Base-by-base conservation (phyloP, 2,113 vertebrate genomes). In the Oncorhynchus nerka region DNA sequence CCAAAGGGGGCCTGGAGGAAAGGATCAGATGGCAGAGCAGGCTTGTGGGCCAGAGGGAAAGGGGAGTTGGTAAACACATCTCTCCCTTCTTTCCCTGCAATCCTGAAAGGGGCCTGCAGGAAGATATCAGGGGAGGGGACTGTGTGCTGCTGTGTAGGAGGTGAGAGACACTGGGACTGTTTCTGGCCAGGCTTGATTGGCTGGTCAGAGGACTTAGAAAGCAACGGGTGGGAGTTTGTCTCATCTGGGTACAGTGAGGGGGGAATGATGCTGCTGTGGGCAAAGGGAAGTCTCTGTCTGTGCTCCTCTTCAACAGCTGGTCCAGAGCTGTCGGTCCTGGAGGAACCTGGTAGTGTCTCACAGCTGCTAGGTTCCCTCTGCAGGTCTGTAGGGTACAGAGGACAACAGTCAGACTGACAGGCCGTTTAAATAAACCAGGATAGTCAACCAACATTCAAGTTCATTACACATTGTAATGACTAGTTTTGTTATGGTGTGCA, bases 1-100 rank as follows among this genome's bases (percentile, higher is more conserved):
- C 93, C 93, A 84, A 98, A 97, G 0, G 97, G 97, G 0, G 96
- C 96, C 89, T 92, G 92, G 49, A 96, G 94, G 78, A 99, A 99
- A 4, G 98, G 92, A 2, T 99, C 96, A 0, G 93, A 80, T 7
- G 95, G 89, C 39, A 95, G 93, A 3, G 71, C 62, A 0, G 86
- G 67, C 75, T 89, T 83, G 0, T 0, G 90, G 77, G 90, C 82
- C 32, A 87, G 86, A 39, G 87, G 87, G 78, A 95, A 95, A 9
- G 95, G 93, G 15, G 94, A 92, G 0, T 89, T 91, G 73, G 94
- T 88, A 75, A 93, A 94, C 62, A 95, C 86, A 0, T 96, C 94
- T 78, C 76, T 86, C n/a, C 19, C 77, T 13, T 96, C 94, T 79
- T 77, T 86, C n/a, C 19, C 77, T 16, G 82, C 79, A 1, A 74